Evolutionary conservation across 2,797 vertebrate species (phyloP), one percentile per base, ranked within the genome.

Genomic region (Eremophila alpestris): DNA sequence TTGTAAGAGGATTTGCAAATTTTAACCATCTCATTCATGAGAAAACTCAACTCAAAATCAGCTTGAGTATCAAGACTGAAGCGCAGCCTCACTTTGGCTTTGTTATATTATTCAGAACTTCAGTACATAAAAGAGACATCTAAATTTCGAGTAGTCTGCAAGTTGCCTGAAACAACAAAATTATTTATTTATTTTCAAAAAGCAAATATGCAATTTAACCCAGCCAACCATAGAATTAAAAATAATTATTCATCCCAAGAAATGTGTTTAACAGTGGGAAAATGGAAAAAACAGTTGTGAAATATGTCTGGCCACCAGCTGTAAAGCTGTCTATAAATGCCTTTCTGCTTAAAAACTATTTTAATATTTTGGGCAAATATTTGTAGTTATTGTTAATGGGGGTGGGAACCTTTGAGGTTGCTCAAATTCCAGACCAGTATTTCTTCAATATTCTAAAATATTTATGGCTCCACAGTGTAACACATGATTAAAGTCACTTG

Each of bases 1-100:
- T 52, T 87, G 7, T 86, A 88, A 91, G 36, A 93, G 58, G 65
- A 90, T 94, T 84, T 90, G 46, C 69, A 94, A 69, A 46, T 90
- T 96, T 88, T 73, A 90, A 86, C 58, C 12, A 54, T 70, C 78
- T 87, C 67, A 43, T 77, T 52, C 52, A 83, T 59, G 73, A 78
- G 52, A 83, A 94, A 94, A 75, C 59, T 46, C 46, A 71, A 80
- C 36, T n/a, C 41, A 65, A 55, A 36, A 89, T 65, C 65, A 48
- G 41, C 73, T 78, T 38, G 22, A 74, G 51, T n/a, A 56, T 43
- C 43, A 34, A 71, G 10, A 17, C 49, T 29, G 40, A 91, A 77
- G 69, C 56, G 52, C 27, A 68, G 69, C 34, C 71, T 64, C 2
- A 0, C 55, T 71, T 32, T 30, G 70, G n/a, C 48, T 68, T 48